Base-by-base conservation (phyloP, 2,113 vertebrate species). In the Brienomyrus brachyistius region DNA sequence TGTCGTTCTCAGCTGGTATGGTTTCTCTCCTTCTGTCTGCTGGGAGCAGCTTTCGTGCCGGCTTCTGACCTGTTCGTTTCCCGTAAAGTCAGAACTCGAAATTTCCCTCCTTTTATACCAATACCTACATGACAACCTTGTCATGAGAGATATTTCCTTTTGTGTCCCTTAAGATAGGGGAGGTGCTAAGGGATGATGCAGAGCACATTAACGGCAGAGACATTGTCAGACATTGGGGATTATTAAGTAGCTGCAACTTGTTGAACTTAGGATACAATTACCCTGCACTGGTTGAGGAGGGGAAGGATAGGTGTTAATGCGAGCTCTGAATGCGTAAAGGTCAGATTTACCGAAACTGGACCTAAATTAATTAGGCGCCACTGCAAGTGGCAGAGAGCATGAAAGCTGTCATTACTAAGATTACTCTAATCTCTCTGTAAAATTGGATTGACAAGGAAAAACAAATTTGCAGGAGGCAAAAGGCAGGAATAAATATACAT, bases 101-200 rank as follows among this genome's bases (percentile, higher is more conserved):
- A 7, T 66, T 31, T 23, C 13, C n/a, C 21, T 52, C 31, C 92
- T 92, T 93, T 93, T 93, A 93, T 93, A 93, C 90, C 88, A 88
- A 85, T 80, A 89, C 88, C 82, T 89, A 89, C 89, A 87, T 86
- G 90, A 86, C 91, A 91, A 88, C 83, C 90, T 80, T 89, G 89
- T 87, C 91, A 91, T 90, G 84, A 84, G 88, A 17, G 31, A 89
- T 45, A 27, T n/a, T 51, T 87, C 70, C 45, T 70, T 54, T 89
- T 52, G 83, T 35, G 74, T 70, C 88, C 35, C 51, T 70, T 59
- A 87, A 77, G 87, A 89, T 51, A 40, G 47, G 50, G 62, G 77
- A 86, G 91, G 86, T 43, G 88, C 82, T 84, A 70, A 35, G 48
- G 54, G 86, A 90, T 91, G 88, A 86, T 35, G 52, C 2, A 6